phyloP scores from a whole-genome alignment of 2,888 invertebrate genomes.

The Xanthostigma xanthostigma region DNA sequence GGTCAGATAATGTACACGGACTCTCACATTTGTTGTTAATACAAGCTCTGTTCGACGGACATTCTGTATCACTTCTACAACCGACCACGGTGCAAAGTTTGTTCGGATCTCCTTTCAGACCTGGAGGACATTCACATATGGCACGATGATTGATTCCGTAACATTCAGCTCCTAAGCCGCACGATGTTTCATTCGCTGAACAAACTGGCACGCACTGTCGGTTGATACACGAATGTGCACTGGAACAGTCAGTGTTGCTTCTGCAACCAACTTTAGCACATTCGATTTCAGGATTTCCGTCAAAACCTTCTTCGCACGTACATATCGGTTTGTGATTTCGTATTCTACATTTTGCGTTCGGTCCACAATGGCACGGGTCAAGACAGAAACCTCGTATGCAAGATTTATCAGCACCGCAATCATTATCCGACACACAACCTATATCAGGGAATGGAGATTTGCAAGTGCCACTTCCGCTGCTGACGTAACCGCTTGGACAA shows the following conservation, averaged over 20 bases:
- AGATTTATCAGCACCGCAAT: slow-evolving; percentile 63
- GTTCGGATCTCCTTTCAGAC: slow-evolving; percentile 67
- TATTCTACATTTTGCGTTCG: slow-evolving; percentile 71
- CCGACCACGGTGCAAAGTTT: slow-evolving; percentile 65
- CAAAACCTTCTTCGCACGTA: slow-evolving; percentile 66
- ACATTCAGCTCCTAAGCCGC: slow-evolving; percentile 67
- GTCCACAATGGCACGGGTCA: slow-evolving; percentile 74
- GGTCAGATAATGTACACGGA: slow-evolving; percentile 52
- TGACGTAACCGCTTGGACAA: slow-evolving; percentile 77
- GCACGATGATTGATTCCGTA: slow-evolving; percentile 66
- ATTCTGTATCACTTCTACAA: slow-evolving; percentile 65
- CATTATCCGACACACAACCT: slow-evolving; percentile 57
- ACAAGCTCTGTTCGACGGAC: slow-evolving; percentile 67
- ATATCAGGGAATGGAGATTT: slow-evolving; percentile 50
- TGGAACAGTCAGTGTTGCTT: slow-evolving; percentile 61
- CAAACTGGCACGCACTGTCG: slow-evolving; percentile 72
- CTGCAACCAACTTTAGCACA: slow-evolving; percentile 63
- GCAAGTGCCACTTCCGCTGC: slow-evolving; percentile 68
- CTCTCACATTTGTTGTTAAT: slow-evolving; percentile 64
- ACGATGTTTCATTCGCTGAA: slow-evolving; percentile 48
- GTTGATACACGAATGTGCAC: slow-evolving; percentile 71
- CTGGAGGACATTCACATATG: slow-evolving; percentile 70
- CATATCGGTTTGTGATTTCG: slow-evolving; percentile 78
- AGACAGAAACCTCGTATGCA: slow-evolving; percentile 68
- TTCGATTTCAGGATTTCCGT: slow-evolving; percentile 72